Conservation (phyloP, 1,140 invertebrate species). For the Archegozetes longisetosus region DNA sequence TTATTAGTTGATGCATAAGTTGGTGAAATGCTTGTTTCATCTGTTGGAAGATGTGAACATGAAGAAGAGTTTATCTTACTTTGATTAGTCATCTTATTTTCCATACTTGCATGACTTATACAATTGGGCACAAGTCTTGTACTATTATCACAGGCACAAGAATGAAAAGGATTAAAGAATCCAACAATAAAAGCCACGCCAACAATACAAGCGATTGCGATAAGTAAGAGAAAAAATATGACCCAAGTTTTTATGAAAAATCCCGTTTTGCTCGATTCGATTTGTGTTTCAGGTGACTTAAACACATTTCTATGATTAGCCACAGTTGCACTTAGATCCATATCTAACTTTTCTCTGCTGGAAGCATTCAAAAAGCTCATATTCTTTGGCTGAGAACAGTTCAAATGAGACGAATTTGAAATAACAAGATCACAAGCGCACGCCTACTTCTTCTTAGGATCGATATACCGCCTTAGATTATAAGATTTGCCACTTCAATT, state of each 20-base stretch:
- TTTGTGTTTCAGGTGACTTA: not conserved
- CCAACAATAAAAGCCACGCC: not conserved
- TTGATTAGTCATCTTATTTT: not conserved
- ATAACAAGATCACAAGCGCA: not conserved
- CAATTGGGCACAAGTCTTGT: not conserved
- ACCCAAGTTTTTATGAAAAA: not conserved
- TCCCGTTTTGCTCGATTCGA: not conserved
- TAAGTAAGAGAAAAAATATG: not conserved
- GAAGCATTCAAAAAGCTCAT: not conserved
- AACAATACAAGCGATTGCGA: not conserved
- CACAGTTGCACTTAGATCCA: slow-evolving; percentile 1
- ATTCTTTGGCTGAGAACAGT: not conserved
- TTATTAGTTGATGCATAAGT: not conserved
- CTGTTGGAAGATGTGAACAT: not conserved
- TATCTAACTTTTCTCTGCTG: slow-evolving; percentile 1
- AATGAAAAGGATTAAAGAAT: not conserved
- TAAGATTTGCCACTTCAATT: not conserved
- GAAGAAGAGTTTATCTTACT: not conserved
- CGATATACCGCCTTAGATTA: not conserved
- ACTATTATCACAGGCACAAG: not conserved
- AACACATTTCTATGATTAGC: not conserved
- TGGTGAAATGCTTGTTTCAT: not conserved
- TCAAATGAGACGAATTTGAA: not conserved
- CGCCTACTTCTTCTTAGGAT: too few species aligned
- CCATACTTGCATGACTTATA: not conserved